These are phyloP conservation scores for Pseudoips prasinana DNA, from an alignment of 2,888 invertebrate genomes.

Conservation along the genomic window DNA sequence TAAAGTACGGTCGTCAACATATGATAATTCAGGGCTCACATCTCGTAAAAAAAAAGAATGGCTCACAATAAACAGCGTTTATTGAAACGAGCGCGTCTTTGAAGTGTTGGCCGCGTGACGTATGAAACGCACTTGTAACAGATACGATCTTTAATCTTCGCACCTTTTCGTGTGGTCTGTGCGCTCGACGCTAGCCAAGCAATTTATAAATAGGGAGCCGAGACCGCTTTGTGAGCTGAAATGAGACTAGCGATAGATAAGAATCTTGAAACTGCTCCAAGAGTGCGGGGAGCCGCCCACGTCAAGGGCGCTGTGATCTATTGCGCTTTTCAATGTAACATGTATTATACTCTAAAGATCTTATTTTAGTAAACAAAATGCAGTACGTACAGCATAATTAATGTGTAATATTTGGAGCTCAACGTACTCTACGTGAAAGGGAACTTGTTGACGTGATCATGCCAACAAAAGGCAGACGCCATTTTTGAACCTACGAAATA, in stretches of 20 bases:
- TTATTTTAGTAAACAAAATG: too few relatives aligned
- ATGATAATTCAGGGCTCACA: slow-evolving; percentile 6
- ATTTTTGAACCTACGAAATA: too few relatives aligned
- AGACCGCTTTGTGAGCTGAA: slow-evolving; percentile 70
- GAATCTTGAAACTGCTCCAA: slow-evolving; percentile 71
- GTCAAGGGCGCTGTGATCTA: slow-evolving; percentile 54
- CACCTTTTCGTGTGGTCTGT: slow-evolving; percentile 71
- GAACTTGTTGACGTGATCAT: too few relatives aligned
- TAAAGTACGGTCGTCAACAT: too few relatives aligned
- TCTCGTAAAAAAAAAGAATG: slow-evolving; percentile 37
- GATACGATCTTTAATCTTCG: slow-evolving; percentile 80
- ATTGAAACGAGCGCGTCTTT: slow-evolving; percentile 47
- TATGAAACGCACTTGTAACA: slow-evolving; percentile 66
- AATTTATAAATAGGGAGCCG: slow-evolving; percentile 68
- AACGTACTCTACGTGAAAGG: too few relatives aligned
- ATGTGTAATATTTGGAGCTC: too few relatives aligned
- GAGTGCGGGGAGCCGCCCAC: slow-evolving; percentile 38
- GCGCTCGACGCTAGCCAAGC: slow-evolving; percentile 49
- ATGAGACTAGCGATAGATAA: slow-evolving; percentile 73
- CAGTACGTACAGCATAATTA: too few relatives aligned
- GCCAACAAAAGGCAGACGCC: too few relatives aligned
- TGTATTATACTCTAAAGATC: too few relatives aligned
- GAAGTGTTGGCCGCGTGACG: slow-evolving; percentile 51
- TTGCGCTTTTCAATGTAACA: slow-evolving; percentile 64
- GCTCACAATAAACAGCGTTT: slow-evolving; percentile 44